Evolutionary conservation across 1,140 invertebrate genomes (phyloP), one percentile per base, ranked within the genome.

Genomic region (Nymphalis io): DNA sequence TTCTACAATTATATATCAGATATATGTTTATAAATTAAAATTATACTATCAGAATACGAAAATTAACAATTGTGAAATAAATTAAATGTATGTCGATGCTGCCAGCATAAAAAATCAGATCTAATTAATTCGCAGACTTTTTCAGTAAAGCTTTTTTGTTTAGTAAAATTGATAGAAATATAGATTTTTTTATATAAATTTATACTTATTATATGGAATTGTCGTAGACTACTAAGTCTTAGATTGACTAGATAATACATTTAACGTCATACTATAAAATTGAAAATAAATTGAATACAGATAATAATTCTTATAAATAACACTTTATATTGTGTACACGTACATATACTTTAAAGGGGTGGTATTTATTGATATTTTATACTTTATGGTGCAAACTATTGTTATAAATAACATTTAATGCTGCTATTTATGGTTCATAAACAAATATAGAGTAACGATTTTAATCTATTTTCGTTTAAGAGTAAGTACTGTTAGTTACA

Each of bases 91-190:
- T 33, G 27, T 33, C 27, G 10, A 8, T 33, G 27, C 10, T 33
- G 27, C 27, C 10, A 33, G 27, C 6, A 8, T 33, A 55, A 53
- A 12, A 20, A 51, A 55, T 55, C 51, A 55, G 51, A 55, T 55
- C 51, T 27, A 15, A 55, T 13, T 20, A 27, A 55, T 55, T 55
- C 51, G 51, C 51, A 55, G 51, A 55, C 51, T 55, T 55, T 55
- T n/a, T 27, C 10, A 15, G 51, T 55, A 55, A 55, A 55, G 51
- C 51, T 55, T 55, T 55, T 4, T 23, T 55, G 12, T 44, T 3
- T 55, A 55, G 51, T 55, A 55, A 55, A 55, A 23, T 55, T 55
- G 51, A 55, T 55, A 55, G 21, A 55, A 55, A 55, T 55, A 55
- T 55, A 55, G 51, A 55, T 55, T 55, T 16, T 5, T 51, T 55